These are phyloP conservation scores for Ictidomys tridecemlineatus DNA, from an alignment of 2,113 vertebrate species.

Conservation along the genomic window DNA sequence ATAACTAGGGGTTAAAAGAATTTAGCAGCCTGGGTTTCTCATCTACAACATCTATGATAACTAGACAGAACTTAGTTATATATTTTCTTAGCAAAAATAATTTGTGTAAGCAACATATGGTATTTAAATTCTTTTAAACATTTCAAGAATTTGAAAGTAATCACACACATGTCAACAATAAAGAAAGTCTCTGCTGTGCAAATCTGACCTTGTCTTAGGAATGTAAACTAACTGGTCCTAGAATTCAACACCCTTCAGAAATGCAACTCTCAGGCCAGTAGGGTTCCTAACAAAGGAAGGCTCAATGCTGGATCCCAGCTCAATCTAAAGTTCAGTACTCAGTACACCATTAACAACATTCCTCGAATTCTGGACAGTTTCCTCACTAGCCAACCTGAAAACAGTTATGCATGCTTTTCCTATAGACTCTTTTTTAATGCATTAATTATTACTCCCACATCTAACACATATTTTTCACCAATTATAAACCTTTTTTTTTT, in stretches of 20 bases:
- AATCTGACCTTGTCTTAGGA: constrained; percentile 23
- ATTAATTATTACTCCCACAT: background rate
- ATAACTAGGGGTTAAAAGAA: background rate
- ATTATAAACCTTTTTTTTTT: background rate
- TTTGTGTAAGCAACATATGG: background rate
- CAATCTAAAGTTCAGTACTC: background rate
- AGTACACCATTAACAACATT: background rate
- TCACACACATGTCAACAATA: background rate
- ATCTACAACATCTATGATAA: background rate
- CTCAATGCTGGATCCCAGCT: background rate
- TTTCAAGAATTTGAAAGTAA: constrained; percentile 36
- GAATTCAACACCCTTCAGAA: background rate
- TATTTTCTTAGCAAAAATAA: background rate
- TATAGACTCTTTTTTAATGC: background rate
- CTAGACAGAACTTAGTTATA: background rate
- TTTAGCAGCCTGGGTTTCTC: background rate
- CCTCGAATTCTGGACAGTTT: background rate
- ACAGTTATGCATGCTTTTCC: background rate
- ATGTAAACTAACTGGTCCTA: background rate
- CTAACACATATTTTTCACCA: background rate
- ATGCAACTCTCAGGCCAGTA: background rate
- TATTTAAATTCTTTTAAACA: background rate
- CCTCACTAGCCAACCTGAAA: background rate
- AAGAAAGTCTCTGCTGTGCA: constrained; percentile 3
- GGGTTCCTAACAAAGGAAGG: background rate